Percentiles rank a stretch among this genome's conserved stretches.
Evolutionary conservation across 2,113 vertebrate genomes (phyloP).

Genomic region (Capra hircus): DNA sequence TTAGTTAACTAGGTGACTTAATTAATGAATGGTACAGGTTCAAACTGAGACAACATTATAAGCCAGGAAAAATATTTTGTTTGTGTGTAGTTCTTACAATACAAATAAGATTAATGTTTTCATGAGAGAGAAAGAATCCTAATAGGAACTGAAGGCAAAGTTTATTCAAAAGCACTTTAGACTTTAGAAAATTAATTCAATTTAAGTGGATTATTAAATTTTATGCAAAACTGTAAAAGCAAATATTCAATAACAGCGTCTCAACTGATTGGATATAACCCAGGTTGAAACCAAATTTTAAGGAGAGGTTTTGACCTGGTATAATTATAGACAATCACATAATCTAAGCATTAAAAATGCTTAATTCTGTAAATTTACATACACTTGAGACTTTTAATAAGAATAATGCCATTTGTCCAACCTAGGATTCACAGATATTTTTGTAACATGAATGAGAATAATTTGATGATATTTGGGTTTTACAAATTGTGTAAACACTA

Average conservation of each 20-base stretch:
- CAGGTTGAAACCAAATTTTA: conserved; percentile 30
- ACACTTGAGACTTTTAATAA: conserved; percentile 23
- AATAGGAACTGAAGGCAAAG: neutral
- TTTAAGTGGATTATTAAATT: conserved; percentile 24
- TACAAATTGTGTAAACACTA: neutral
- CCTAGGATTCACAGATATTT: neutral
- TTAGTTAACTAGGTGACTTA: neutral
- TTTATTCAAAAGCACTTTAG: conserved; percentile 33
- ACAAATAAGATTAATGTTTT: conserved; percentile 14
- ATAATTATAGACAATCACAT: conserved; percentile 19
- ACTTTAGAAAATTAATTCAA: conserved; percentile 49
- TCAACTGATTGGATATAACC: neutral
- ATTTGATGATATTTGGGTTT: neutral
- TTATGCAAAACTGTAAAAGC: conserved; percentile 34
- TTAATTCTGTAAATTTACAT: conserved; percentile 23
- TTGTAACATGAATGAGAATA: neutral
- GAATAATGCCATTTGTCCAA: conserved; percentile 25
- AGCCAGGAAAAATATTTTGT: neutral
- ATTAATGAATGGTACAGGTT: neutral
- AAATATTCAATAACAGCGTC: conserved; percentile 28
- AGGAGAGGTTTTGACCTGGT: neutral
- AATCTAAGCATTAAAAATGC: conserved; percentile 22
- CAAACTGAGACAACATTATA: conserved; percentile 18
- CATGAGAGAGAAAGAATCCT: neutral
- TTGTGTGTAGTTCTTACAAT: neutral